Evolutionary conservation across 1,140 invertebrate genomes (phyloP).

Genomic region (Trichonephila clavipes): DNA sequence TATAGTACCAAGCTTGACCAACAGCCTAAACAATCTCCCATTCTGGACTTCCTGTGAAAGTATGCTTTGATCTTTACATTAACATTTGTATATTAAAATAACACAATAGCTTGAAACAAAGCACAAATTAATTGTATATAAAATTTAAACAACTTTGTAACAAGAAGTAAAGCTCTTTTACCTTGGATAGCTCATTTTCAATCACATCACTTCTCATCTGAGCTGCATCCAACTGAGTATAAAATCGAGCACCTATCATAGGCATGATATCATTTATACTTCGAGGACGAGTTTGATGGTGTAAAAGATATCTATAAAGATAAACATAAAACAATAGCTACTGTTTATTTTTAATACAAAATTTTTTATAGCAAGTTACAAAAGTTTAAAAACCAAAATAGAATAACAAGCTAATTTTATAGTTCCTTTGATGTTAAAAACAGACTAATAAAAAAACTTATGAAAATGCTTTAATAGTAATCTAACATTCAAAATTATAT

Average conservation of each 20-base stretch:
- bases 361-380: no score
- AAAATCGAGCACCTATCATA: constrained; percentile 98
- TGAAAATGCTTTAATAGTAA: no score
- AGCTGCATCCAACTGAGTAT: constrained; percentile 94
- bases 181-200: constrained; percentile 93
- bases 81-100: no score
- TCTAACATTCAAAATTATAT: no score
- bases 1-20: constrained; percentile 94
- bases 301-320: constrained; percentile 87
- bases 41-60: constrained; percentile 91
- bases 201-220: constrained; percentile 92
- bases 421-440: no score
- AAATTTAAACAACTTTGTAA: constrained; percentile 16
- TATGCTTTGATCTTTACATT: no score
- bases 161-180: constrained; percentile 74
- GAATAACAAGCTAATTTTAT: no score
- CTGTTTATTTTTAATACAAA: no score
- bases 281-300: constrained; percentile 85
- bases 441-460: no score
- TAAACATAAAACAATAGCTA: no score
- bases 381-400: no score
- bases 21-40: constrained; percentile 92
- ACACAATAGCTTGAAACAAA: not conserved
- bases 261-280: constrained; percentile 98
- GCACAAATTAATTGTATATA: not conserved